Percentiles rank a stretch among this genome's conserved stretches.
Evolutionary conservation across 2,113 vertebrate genomes (phyloP).

Genomic region (Triplophysa dalaica): DNA sequence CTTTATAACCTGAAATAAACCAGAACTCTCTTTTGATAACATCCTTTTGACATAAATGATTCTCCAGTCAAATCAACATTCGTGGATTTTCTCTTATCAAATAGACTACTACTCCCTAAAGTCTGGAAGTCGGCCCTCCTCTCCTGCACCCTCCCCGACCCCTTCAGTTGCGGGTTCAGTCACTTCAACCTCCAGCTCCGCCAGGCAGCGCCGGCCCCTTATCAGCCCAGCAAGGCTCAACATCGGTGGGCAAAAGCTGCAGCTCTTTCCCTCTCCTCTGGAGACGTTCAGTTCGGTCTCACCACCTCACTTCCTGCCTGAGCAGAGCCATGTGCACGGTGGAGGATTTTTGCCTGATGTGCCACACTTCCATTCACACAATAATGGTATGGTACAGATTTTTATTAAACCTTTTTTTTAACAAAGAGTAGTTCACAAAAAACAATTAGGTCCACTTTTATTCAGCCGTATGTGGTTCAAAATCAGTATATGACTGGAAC

Average conservation of each 20-base stretch:
- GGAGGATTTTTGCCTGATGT: conserved; percentile 66
- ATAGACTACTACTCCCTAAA: conserved; percentile 88
- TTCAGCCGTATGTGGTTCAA: too few relatives aligned
- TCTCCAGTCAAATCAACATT: neutral
- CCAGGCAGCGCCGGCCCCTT: conserved; percentile 84
- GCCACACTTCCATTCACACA: conserved; percentile 36
- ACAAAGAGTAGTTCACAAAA: too few relatives aligned
- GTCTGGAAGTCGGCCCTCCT: conserved; percentile 77
- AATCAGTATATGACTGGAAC: too few relatives aligned
- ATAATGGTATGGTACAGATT: conserved; percentile 10
- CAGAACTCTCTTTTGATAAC: neutral
- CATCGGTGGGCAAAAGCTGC: conserved; percentile 82
- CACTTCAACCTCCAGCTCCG: conserved; percentile 84
- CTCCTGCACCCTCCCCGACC: conserved; percentile 82
- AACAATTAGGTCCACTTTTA: too few relatives aligned
- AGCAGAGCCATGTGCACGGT: conserved; percentile 64
- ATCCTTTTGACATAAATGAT: neutral
- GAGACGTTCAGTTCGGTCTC: conserved; percentile 62
- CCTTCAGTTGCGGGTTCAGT: conserved; percentile 86
- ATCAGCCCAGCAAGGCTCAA: conserved; percentile 95
- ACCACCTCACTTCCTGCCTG: conserved; percentile 67
- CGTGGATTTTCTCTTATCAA: neutral
- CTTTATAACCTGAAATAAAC: neutral
- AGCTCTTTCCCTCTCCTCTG: conserved; percentile 74
- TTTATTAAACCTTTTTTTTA: neutral